Conservation (phyloP, 2,797 vertebrate genomes). For the Crax fasciolata region DNA sequence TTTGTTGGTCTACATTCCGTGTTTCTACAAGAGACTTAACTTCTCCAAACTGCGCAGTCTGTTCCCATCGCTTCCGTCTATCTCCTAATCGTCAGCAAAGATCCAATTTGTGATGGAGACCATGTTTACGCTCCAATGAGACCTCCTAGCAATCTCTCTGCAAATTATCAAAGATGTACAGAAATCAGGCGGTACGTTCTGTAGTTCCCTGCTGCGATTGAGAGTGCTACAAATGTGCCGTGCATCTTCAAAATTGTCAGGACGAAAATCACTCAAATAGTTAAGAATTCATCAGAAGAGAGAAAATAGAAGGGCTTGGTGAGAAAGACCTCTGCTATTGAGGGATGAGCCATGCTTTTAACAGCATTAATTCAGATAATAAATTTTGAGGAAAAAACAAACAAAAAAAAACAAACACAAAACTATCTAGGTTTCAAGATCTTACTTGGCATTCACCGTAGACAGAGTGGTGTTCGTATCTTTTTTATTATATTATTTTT, state of each 20-base stretch:
- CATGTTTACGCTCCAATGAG: background rate
- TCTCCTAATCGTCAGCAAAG: background rate
- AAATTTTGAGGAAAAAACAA: background rate
- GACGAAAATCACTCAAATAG: background rate
- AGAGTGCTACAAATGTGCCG: background rate
- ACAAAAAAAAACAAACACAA: background rate
- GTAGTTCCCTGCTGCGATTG: background rate
- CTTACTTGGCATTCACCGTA: background rate
- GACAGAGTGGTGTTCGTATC: background rate
- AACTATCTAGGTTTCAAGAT: background rate
- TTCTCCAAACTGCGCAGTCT: background rate
- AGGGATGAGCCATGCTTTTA: background rate
- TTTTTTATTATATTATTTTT: background rate
- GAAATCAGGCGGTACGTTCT: background rate
- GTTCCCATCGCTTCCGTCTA: background rate
- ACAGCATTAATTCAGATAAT: background rate
- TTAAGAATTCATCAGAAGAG: slow-evolving; percentile 5
- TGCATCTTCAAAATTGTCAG: background rate
- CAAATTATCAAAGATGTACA: background rate
- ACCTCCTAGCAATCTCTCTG: background rate
- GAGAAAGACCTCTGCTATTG: background rate
- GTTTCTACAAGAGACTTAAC: background rate
- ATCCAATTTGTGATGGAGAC: background rate
- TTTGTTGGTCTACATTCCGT: background rate
- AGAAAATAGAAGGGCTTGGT: background rate